Base-by-base conservation (phyloP, 2,113 vertebrate genomes). In the Harpagus bidentatus region DNA sequence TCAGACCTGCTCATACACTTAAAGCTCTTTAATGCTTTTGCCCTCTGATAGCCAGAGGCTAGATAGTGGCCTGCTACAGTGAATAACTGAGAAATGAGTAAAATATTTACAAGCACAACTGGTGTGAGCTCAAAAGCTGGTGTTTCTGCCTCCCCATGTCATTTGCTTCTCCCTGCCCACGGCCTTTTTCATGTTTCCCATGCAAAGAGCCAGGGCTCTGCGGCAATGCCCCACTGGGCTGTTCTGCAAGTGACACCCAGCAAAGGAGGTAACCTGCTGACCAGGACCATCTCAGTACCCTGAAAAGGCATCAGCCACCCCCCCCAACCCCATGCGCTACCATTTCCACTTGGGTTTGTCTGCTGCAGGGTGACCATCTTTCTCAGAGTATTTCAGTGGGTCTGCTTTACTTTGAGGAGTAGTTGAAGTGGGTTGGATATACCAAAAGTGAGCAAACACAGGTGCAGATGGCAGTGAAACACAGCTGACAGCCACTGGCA, bases 161-260 rank as follows among this genome's bases (percentile, higher is more conserved):
- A 58, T 85, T 76, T 63, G 52, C 20, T 18, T 85, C n/a, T 87
- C 31, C 48, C 26, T 69, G 40, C 31, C 53, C 2, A 3, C 1
- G 4, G 31, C 23, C 8, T 59, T 77, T 89, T 74, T 70, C 28
- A 6, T 19, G 14, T 56, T 80, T 52, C 36, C 36, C 11, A 7
- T 11, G 56, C 43, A 36, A 77, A 86, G 53, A 56, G 21, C 45
- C 2, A 2, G 43, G 40, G 17, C 36, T 86, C 20, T 53, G 26
- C 0, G 0, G 28, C 72, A 66, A 10, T n/a, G 31, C 34, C 29
- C 17, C 3, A 2, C 28, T 48, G 34, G 74, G 9, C 42, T 74
- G 55, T 9, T 86, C 59, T 84, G 86, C 67, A 78, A 58, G 61
- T 32, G 56, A 50, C 22, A 71, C 20, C 32, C 12, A 59, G 38